Base-by-base conservation (phyloP, 2,888 invertebrate species). In the Drosophila lacicola region DNA sequence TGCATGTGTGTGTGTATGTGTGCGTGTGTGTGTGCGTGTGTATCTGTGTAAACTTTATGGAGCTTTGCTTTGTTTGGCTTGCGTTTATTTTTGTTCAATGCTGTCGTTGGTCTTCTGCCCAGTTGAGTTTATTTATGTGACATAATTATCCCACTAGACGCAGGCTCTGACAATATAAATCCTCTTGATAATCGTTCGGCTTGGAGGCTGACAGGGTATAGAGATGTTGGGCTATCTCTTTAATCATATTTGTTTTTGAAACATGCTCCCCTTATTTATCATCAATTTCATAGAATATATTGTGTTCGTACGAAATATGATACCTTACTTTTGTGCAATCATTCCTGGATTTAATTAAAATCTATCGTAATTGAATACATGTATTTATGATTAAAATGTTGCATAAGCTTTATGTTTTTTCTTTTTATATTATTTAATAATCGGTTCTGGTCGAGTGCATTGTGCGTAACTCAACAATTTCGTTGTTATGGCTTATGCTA, bases 101-200 rank as follows among this genome's bases (percentile, higher is more conserved):
- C 54, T 68, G 44, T 42, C 67, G 39, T 50, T 50, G 49, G 33
- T 60, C 63, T 55, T 51, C 69, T 63, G 76, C 51, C 56, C 64
- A 78, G 78, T 75, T 64, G 64, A 63, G 45, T 51, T 72, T 62
- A 73, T 60, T 73, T 45, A 64, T 77, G 73, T 78, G 75, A 75
- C 68, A 75, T 72, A 73, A 68, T 75, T 73, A 78, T 75, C 73
- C 78, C 78, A 39, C 33, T 61, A 49, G 74, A 75, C 64, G 36
- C 55, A 39, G 58, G 34, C 62, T 29, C 29, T 63, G 62, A 60
- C 67, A 77, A 44, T 10, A 1, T 19, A 77, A 74, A 72, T 66
- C 78, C 78, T 46, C 57, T 53, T 51, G 72, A 57, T 58, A 66
- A 77, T 67, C 61, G 36, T 50, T 54, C 29, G 2, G 17, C 9